Evolutionary conservation across 1,140 invertebrate genomes (phyloP), one percentile per base, ranked within the genome.

Genomic region (Brachionus angularis): DNA sequence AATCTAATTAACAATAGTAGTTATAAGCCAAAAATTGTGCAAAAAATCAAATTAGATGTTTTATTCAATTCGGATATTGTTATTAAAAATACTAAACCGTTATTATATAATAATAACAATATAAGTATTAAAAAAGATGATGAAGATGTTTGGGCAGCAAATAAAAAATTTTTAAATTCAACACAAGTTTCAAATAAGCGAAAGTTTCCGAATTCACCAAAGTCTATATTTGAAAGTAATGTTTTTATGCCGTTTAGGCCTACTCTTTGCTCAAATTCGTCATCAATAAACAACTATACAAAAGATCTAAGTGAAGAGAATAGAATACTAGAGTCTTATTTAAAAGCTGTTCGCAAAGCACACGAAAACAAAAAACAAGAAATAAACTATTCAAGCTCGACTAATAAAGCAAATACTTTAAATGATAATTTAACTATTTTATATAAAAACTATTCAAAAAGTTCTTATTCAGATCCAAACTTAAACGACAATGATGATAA

Each of bases 11-110:
- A 31, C 4, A 67, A 50, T 36, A 2, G 7, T 27, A 42, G 47
- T 12, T 50, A 33, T n/a, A 67, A 16, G 27, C 62, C 62, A n/a
- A 29, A 33, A 18, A 34, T 12, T 25, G 31, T 50, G 29, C 62
- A 67, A 33, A 67, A 67, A 67, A 67, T 67, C 23, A 67, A 67
- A 33, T 29, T 67, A 2, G 62, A 67, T 29, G 62, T 67, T 8
- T 39, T 67, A 3, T 67, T 67, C 36, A 29, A 33, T 18, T 16
- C 62, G 18, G 62, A 67, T 50, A 50, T 67, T 31, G 39, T 47
- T 8, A 67, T 67, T 2, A 58, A 58, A 29, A 21, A 1, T 10
- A n/a, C n/a, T n/a, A n/a, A n/a, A n/a, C n/a, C n/a, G n/a, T n/a
- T n/a, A n/a, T n/a, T n/a, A n/a, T n/a, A n/a, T n/a, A n/a, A n/a